Evolutionary conservation across 2,797 vertebrate genomes (phyloP), one percentile per base, ranked within the genome.

Genomic region (Botia kubotai): DNA sequence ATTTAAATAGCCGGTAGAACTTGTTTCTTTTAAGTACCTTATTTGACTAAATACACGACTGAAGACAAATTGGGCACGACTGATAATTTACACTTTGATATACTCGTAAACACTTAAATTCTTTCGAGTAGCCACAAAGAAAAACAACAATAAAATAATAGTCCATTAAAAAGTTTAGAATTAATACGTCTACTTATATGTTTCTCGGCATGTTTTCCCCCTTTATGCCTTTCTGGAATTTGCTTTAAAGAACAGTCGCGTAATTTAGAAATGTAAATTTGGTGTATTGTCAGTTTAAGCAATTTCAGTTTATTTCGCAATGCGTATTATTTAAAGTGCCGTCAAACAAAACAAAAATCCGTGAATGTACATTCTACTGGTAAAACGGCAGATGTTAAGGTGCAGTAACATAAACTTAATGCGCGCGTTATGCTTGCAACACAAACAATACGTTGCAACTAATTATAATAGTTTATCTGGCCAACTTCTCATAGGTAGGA

Each of bases 1-100:
- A 80, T 66, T 66, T 72, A 80, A 80, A 80, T 72, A 72, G 46
- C 48, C 29, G 4, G 79, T 50, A 58, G 3, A 58, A 57, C 52
- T 29, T 14, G 26, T 74, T 78, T 82, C 52, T 5, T 67, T 68
- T 26, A 72, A 77, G 58, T 55, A 39, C 21, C 53, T 50, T 43
- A 63, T 70, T 70, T 75, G 72, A 62, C 63, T 58, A 55, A 75
- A 53, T 53, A 69, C 23, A 69, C 21, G 21, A 1, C 16, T 29
- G 4, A 39, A 43, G 53, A 63, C 66, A 81, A 81, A 55, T 71
- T 17, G 6, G 50, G n/a, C 48, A 46, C 50, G 43, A n/a, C 50
- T 66, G 17, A 66, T 66, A 13, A 26, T 66, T 11, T 57, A 63
- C 53, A 0, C 4, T 55, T 65, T 79, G 11, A 65, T 4, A 14